Percentiles rank a stretch among this genome's conserved stretches.
Evolutionary conservation across 2,113 vertebrate genomes (phyloP).

Genomic region (Pollimyrus isidori): DNA sequence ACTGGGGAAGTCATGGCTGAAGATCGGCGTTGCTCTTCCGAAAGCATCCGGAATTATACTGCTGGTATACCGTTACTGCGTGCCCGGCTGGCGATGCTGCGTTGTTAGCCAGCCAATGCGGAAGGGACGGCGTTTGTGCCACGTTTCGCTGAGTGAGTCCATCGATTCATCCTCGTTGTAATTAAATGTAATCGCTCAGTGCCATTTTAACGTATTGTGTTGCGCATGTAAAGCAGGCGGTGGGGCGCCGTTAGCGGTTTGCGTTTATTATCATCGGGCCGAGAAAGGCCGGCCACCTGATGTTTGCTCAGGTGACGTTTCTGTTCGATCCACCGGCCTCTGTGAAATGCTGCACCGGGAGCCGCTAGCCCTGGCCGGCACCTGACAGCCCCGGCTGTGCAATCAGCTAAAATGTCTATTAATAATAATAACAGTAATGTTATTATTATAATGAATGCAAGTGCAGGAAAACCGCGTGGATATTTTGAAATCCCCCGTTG

Average conservation of each 20-base stretch:
- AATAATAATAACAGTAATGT: neutral
- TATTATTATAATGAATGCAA: neutral
- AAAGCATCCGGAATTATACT: neutral
- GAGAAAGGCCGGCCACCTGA: neutral
- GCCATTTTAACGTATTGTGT: neutral
- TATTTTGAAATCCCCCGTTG: neutral
- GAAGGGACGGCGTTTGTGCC: neutral
- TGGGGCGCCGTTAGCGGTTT: neutral
- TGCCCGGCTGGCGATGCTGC: neutral
- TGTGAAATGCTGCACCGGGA: neutral
- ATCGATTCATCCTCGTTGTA: neutral
- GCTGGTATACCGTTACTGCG: neutral
- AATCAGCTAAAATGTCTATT: neutral
- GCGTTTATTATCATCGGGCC: neutral
- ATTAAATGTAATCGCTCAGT: neutral
- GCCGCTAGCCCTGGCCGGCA: neutral
- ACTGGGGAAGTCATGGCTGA: constrained; percentile 19
- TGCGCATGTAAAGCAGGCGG: neutral
- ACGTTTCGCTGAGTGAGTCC: neutral
- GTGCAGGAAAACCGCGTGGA: neutral
- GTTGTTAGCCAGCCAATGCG: neutral
- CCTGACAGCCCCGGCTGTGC: neutral
- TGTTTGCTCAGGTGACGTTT: neutral
- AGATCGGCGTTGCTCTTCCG: neutral
- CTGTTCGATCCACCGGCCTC: neutral